Evolutionary conservation across 2,113 vertebrate species (phyloP).

Genomic region (Prolemur simus): DNA sequence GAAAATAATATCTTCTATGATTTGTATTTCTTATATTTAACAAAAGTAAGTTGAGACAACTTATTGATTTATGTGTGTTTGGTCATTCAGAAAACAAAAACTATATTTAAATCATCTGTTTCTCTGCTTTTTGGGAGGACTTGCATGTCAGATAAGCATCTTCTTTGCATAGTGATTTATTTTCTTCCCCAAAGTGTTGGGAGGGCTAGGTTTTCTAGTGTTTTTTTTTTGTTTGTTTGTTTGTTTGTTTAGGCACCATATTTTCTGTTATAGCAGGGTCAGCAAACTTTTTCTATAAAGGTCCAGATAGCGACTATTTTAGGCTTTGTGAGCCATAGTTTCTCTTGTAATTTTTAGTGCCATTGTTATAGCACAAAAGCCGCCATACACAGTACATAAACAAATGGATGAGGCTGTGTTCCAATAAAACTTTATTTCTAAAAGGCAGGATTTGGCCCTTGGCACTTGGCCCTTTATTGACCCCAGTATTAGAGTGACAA

Average conservation of each 20-base stretch:
- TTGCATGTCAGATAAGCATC: neutral
- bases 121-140: neutral
- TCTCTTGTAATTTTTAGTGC: neutral
- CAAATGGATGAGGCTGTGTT: neutral
- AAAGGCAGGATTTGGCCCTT: neutral
- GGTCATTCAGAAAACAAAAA: neutral
- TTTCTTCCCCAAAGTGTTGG: neutral
- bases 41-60: neutral
- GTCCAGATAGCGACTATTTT: neutral
- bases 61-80: neutral
- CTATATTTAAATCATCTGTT: neutral
- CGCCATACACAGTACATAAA: neutral
- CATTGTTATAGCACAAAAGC: neutral
- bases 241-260: neutral
- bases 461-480: neutral
- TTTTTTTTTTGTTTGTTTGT: neutral
- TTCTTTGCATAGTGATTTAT: neutral
- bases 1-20: neutral
- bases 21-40: neutral
- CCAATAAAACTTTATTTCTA: neutral
- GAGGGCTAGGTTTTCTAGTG: neutral
- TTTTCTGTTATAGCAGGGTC: neutral
- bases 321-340: neutral
- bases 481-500: neutral
- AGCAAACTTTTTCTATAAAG: neutral